Percentiles rank a stretch among this genome's conserved stretches.
These are phyloP conservation scores for Neoascia interrupta DNA, from an alignment of 2,888 invertebrate species.

Conservation along the genomic window DNA sequence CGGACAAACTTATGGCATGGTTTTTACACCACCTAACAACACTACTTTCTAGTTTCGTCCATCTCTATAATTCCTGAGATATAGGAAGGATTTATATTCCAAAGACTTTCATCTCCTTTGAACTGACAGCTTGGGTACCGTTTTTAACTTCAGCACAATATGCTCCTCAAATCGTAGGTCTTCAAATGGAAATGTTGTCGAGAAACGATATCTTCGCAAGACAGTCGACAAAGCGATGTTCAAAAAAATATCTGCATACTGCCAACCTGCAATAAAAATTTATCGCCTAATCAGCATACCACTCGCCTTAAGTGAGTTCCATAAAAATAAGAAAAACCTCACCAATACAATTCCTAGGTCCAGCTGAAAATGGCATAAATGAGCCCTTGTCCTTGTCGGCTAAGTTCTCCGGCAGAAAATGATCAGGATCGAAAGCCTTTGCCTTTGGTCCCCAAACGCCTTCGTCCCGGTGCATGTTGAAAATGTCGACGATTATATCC, in stretches of 20 bases:
- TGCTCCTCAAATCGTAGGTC: slow-evolving; percentile 75
- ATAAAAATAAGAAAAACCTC: no score
- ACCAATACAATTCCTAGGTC: slow-evolving; percentile 74
- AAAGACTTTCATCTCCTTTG: slow-evolving; percentile 69
- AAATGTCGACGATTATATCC: slow-evolving; percentile 72
- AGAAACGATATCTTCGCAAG: slow-evolving; percentile 74
- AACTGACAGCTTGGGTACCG: slow-evolving; percentile 72
- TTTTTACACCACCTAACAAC: no score
- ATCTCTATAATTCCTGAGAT: no score
- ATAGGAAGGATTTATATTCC: no score
- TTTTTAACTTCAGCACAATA: slow-evolving; percentile 74
- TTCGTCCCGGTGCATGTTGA: slow-evolving; percentile 75
- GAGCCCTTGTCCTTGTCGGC: slow-evolving; percentile 75
- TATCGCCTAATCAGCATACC: not conserved
- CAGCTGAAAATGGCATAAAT: slow-evolving; percentile 77
- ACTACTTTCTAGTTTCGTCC: no score
- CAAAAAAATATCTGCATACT: slow-evolving; percentile 74
- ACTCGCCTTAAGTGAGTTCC: not conserved
- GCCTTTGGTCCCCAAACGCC: slow-evolving; percentile 77
- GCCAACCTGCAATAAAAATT: slow-evolving; percentile 73
- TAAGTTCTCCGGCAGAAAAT: slow-evolving; percentile 75
- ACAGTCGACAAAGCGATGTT: slow-evolving; percentile 75
- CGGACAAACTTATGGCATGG: no score
- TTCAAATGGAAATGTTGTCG: slow-evolving; percentile 73
- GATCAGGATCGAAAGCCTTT: slow-evolving; percentile 75